Base-by-base conservation (phyloP, 37 sponge, comb jelly and placozoan species). In the Spongia lamella region DNA sequence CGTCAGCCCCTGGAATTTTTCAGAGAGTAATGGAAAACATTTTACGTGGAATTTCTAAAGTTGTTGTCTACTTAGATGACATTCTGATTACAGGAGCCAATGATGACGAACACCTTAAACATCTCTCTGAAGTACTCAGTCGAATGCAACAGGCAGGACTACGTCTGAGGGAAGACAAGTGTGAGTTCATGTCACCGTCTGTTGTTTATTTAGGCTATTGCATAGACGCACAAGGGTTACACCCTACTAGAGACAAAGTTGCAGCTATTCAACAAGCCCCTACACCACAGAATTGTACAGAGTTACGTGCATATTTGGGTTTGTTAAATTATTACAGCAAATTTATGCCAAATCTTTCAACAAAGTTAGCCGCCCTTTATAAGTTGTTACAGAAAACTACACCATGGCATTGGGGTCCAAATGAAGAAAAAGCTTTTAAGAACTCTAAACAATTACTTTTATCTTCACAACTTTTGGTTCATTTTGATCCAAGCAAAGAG, bases 321-420 rank as follows among this genome's bases (percentile, higher is more conserved):
- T 13, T 65, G 47, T 43, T 43, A 9, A 43, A 5, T 43, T 43
- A 43, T 43, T 43, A 43, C 9, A 43, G 66, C 11, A 65, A 14
- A 30, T 65, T 65, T 15, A 6, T 52, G 30, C 53, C 35, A 11
- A 65, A 37, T 50, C 79, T 57, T 63, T 53, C 40, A 66, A 68
- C 73, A 32, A 30, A 24, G 47, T 72, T 49, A 36, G 62, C 51
- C 29, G 35, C 38, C 49, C 16, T 16, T 31, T 21, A 39, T 61
- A 39, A 25, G 25, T 34, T 76, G 30, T 30, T 76, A 15, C 47
- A 37, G 37, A 55, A 53, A 22, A 13, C 27, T 29, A 20, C 53
- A 24, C 62, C 19, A 30, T 83, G 84, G 84, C 22, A 69, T 29
- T 85, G 87, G 87, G 59, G 43, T 14, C 37, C n/a, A 5, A 47